Conservation (phyloP, 2,888 invertebrate genomes). For the Podabrus alpinus region DNA sequence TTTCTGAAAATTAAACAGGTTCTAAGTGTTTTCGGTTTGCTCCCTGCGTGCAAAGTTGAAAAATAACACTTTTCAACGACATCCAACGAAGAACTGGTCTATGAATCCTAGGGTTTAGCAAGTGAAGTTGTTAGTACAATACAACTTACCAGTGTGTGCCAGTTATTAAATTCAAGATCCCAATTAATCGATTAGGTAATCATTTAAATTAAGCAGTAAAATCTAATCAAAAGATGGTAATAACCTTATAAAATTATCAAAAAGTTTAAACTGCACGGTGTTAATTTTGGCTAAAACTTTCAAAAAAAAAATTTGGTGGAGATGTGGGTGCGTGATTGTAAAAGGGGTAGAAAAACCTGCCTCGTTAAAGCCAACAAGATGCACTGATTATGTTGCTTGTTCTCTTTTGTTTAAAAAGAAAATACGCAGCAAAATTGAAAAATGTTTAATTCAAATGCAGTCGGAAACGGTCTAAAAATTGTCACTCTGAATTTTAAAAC, state of each 20-base stretch:
- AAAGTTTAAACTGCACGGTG: no score
- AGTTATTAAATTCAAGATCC: not conserved
- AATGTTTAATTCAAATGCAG: not conserved
- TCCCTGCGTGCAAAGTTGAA: not conserved
- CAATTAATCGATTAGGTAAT: not conserved
- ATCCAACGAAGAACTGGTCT: not conserved
- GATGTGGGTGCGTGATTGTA: no score
- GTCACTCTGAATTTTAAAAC: not conserved
- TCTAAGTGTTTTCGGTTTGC: not conserved
- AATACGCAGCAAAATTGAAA: not conserved
- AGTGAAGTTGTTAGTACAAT: not conserved
- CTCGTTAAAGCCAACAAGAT: not conserved
- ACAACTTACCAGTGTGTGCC: not conserved
- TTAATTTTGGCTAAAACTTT: no score
- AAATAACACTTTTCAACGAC: not conserved
- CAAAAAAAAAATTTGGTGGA: no score
- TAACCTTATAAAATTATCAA: no score
- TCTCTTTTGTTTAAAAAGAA: not conserved
- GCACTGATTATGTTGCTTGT: not conserved
- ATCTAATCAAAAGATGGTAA: no score
- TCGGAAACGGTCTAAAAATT: not conserved
- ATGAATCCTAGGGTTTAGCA: not conserved
- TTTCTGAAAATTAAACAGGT: not conserved
- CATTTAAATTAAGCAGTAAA: not conserved
- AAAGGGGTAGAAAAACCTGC: no score